Conservation (phyloP, 1,140 invertebrate species). For the Drosophila suzukii region DNA sequence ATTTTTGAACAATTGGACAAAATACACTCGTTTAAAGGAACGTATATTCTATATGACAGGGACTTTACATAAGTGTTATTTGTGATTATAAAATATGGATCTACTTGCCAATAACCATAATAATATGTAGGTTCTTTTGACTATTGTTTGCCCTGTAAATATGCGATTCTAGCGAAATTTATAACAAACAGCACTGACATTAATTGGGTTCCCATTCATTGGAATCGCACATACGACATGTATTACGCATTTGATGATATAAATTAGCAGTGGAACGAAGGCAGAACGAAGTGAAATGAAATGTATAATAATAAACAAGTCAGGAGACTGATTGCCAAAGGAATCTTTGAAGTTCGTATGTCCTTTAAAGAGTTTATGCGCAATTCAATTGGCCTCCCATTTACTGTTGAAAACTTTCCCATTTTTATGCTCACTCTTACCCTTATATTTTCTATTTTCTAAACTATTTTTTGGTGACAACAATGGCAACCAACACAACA, state of each 20-base stretch:
- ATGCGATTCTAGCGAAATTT: conserved; percentile 57
- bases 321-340: neutral
- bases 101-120: no score
- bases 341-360: conserved; percentile 2
- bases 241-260: conserved; percentile 52
- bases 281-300: conserved; percentile 18
- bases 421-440: conserved; percentile 53
- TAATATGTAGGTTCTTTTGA: no score
- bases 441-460: conserved; percentile 38
- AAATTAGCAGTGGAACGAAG: conserved; percentile 44
- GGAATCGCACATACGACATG: conserved; percentile 41
- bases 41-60: no score
- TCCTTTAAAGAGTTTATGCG: conserved; percentile 6
- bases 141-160: conserved; percentile 68
- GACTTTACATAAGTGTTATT: no score
- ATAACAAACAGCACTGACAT: conserved; percentile 53
- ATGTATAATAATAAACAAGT: conserved; percentile 25
- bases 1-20: no score
- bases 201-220: conserved; percentile 49
- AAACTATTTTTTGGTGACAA: conserved; percentile 29
- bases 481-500: conserved; percentile 41
- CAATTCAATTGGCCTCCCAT: neutral
- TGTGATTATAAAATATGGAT: no score
- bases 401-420: neutral
- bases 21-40: no score